These are phyloP conservation scores for Menidia beryllina DNA, from an alignment of 2,113 vertebrate genomes.

Conservation along the genomic window DNA sequence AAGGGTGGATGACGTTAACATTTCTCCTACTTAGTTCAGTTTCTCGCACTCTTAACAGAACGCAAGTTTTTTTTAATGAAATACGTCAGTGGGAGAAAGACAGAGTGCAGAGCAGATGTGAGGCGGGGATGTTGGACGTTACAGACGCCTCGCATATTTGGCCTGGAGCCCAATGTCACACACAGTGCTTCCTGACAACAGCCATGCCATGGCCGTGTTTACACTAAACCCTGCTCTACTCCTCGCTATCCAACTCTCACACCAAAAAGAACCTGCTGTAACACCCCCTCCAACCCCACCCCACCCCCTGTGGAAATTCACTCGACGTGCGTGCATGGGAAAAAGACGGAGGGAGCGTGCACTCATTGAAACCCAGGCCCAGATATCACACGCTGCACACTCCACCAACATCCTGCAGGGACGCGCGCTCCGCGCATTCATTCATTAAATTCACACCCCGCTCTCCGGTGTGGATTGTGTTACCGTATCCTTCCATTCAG, in stretches of 20 bases:
- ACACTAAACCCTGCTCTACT: slow-evolving; percentile 64
- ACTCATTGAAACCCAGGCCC: slow-evolving; percentile 28
- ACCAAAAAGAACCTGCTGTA: slow-evolving; percentile 31
- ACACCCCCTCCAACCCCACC: no score
- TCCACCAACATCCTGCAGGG: slow-evolving; percentile 52
- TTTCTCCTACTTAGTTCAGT: slow-evolving; percentile 14
- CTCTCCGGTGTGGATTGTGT: slow-evolving; percentile 69
- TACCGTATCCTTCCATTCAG: slow-evolving; percentile 78
- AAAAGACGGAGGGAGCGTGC: neutral
- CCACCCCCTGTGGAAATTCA: slow-evolving; percentile 46
- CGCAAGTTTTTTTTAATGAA: slow-evolving; percentile 37
- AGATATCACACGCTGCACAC: slow-evolving; percentile 41
- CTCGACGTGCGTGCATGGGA: neutral
- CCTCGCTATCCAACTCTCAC: slow-evolving; percentile 43
- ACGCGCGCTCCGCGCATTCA: slow-evolving; percentile 60
- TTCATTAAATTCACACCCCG: slow-evolving; percentile 78
- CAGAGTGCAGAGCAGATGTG: slow-evolving; percentile 61
- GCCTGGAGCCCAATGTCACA: slow-evolving; percentile 76
- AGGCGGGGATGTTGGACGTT: slow-evolving; percentile 59
- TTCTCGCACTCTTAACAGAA: slow-evolving; percentile 5
- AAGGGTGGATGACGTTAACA: neutral
- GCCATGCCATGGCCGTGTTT: slow-evolving; percentile 78
- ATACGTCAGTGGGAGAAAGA: slow-evolving; percentile 61
- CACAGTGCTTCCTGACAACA: slow-evolving; percentile 78
- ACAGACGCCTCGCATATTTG: slow-evolving; percentile 64